Evolutionary conservation across 1,140 invertebrate species (phyloP), one percentile per base, ranked within the genome.

Genomic region (Tenebrio molitor): DNA sequence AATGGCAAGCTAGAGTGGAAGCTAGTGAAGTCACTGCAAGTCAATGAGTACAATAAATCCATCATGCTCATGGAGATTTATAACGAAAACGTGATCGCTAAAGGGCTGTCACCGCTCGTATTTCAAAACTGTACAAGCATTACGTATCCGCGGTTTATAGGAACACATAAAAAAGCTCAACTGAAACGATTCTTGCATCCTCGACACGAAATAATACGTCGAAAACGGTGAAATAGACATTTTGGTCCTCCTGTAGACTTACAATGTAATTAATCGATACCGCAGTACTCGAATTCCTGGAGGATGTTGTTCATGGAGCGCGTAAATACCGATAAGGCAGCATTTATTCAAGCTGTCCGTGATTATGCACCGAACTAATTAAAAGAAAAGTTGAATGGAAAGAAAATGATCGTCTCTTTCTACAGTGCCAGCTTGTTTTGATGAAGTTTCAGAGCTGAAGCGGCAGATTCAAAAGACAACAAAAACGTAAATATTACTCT

Each of bases 1-100:
- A 29, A 58, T 58, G 50, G 50, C 50, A 58, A 58, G 50, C 50
- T 58, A 58, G 10, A 50, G 50, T 58, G 50, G 50, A 58, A 58
- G 50, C 23, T 58, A 58, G 50, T 58, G 50, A 58, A 29, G 21
- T 15, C 41, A 50, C 10, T 21, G 15, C 44, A 50, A 44, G 17
- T 39, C 12, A 39, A 39, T 39, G 36, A 39, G 36, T 39, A 39
- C 36, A 39, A 39, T 39, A 39, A 39, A 39, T 39, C 36, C 36
- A 39, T 39, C 36, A 39, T 4, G 25, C 25, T 29, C 25, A 29
- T 12, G 36, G 36, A 39, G 12, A 29, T 29, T 29, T 39, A 39
- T 12, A 12, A 39, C 36, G 50, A 58, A 58, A 58, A 58, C 10
- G 12, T 39, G 36, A 39, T 39, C 12, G 8, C 8, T 29, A 39